These are phyloP conservation scores for Cyrtorhinus lividipennis DNA, from an alignment of 1,140 invertebrate genomes.

Conservation along the genomic window DNA sequence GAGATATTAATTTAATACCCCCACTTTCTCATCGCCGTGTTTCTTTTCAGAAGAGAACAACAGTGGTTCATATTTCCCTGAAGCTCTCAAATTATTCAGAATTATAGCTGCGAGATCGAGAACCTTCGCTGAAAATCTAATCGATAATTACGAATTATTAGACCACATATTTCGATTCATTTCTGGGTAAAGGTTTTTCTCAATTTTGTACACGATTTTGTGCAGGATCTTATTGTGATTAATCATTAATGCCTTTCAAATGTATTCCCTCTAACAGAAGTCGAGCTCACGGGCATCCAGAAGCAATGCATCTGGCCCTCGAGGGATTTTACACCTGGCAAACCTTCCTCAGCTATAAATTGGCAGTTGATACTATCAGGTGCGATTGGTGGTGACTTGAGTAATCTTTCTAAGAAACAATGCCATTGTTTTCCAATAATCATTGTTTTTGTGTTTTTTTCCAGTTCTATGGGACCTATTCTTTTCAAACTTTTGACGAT, in stretches of 20 bases:
- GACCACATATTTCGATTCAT: conserved; percentile 24
- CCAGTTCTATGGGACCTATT: conserved; percentile 30
- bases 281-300: conserved; percentile 26
- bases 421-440: background rate
- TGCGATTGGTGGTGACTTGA: conserved; percentile 17
- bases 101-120: conserved; percentile 30
- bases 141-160: conserved; percentile 25
- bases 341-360: conserved; percentile 32
- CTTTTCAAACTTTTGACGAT: conserved; percentile 28
- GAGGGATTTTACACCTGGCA: conserved; percentile 33
- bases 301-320: conserved; percentile 28
- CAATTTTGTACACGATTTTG: too few relatives aligned
- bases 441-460: conserved; percentile 19
- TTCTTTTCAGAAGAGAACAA: conserved; percentile 15
- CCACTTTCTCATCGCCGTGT: too few relatives aligned
- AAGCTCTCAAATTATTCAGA: conserved; percentile 32
- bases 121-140: conserved; percentile 29
- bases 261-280: conserved; percentile 26
- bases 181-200: conserved; percentile 20
- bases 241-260: background rate
- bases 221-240: too few relatives aligned
- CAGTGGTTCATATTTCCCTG: conserved; percentile 20
- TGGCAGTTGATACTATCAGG: conserved; percentile 29
- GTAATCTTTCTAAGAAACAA: background rate
- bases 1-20: too few relatives aligned